A percentile compares a stretch with the other conserved stretches of the same genome.
Conservation (phyloP, 2,797 vertebrate genomes). For the Cyclopterus lumpus region DNA sequence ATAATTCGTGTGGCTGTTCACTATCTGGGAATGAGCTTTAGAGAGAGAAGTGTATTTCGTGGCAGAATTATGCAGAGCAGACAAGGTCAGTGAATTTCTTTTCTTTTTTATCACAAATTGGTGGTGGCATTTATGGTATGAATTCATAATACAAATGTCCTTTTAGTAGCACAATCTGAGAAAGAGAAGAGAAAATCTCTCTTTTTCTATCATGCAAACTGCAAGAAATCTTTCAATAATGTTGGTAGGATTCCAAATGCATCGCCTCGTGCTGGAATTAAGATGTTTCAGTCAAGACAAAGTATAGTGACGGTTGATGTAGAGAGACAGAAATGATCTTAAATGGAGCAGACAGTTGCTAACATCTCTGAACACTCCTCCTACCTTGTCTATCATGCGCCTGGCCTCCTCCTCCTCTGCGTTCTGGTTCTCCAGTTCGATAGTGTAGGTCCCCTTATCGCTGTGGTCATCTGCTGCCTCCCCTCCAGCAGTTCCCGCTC, state of each 20-base stretch:
- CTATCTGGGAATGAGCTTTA: conserved; percentile 1
- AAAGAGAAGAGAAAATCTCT: background rate
- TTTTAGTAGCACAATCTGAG: conserved; percentile 1
- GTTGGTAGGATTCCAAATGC: too few species aligned
- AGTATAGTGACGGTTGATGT: background rate
- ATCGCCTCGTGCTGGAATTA: background rate
- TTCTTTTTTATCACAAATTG: background rate
- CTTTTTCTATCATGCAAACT: background rate
- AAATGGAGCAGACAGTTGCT: background rate
- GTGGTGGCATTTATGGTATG: background rate
- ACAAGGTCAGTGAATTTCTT: background rate
- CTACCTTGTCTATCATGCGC: conserved; percentile 98
- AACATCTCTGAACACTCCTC: conserved; percentile 38
- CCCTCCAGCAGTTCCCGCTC: conserved; percentile 44
- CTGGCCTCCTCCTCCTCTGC: conserved; percentile 95
- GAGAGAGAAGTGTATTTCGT: background rate
- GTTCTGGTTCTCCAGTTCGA: conserved; percentile 94
- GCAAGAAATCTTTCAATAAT: background rate
- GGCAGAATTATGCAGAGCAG: background rate
- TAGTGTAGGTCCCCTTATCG: conserved; percentile 97
- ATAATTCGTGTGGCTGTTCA: background rate
- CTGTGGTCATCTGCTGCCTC: conserved; percentile 93
- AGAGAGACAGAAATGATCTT: background rate
- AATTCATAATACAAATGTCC: background rate
- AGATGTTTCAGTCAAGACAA: background rate